Evolutionary conservation across 2,113 vertebrate species (phyloP).

Genomic region (Spheniscus mendiculus): DNA sequence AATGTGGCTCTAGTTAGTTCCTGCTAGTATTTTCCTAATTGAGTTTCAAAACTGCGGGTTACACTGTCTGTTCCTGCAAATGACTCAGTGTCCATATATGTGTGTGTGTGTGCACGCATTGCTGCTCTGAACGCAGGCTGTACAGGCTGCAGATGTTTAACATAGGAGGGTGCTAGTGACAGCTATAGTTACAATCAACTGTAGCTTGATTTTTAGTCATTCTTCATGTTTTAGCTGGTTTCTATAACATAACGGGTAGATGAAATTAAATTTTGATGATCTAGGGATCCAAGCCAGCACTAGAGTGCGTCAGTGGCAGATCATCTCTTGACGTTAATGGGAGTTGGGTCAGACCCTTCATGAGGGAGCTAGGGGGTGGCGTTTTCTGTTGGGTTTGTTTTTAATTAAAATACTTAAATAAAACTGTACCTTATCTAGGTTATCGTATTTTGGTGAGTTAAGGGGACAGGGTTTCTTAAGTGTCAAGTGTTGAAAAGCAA

Average conservation of each 20-base stretch:
- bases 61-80: conserved; percentile 29
- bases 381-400: neutral
- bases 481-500: neutral
- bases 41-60: conserved; percentile 41
- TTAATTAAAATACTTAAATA: conserved; percentile 14
- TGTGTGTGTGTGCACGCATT: neutral
- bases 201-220: neutral
- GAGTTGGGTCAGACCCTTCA: conserved; percentile 20
- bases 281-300: neutral
- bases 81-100: conserved; percentile 52
- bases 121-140: neutral
- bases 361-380: neutral
- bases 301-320: conserved; percentile 35
- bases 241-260: neutral
- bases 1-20: conserved; percentile 50
- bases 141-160: conserved; percentile 21
- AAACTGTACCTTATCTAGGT: neutral
- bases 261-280: neutral
- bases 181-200: neutral
- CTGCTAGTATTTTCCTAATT: conserved; percentile 11
- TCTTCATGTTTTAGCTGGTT: neutral
- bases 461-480: neutral
- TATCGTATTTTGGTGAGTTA: neutral
- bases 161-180: neutral
- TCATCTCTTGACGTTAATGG: conserved; percentile 47